Evolutionary conservation across 2,113 vertebrate genomes (phyloP), one percentile per base, ranked within the genome.

Genomic region (Kobus ellipsiprymnus): DNA sequence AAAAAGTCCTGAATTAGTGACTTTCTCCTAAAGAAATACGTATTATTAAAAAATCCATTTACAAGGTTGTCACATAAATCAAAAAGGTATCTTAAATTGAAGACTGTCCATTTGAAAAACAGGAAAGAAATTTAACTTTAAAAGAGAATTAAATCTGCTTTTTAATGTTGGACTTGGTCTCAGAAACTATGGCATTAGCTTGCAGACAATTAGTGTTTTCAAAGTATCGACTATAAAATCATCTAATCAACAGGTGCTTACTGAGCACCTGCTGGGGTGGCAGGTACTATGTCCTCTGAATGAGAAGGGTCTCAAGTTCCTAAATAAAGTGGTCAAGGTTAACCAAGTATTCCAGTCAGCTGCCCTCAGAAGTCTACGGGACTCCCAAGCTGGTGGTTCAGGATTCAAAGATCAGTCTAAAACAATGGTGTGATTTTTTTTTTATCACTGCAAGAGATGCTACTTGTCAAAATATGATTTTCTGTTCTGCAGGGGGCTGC

Each of bases 401-500:
- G n/a, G 55, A 77, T 67, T 90, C 71, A 85, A 92, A 96, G 74
- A 84, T 25, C 44, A 33, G 27, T 82, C 30, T 54, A 6, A 40
- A 81, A 91, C 78, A 62, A 40, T 12, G 82, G 50, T 80, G 83
- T 95, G 19, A 40, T 40, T 78, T 90, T 92, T 74, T 44, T 40
- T 5, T 67, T 74, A 96, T 89, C n/a, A 90, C 78, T 95, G 77
- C 46, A 89, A 96, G 71, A 98, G 97, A 60, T 80, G 71, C 60
- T 94, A 3, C 97, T 97, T 98, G 97, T 98, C 97, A 98, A 98
- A 98, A 97, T 98, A 60, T 92, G 92, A 97, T 98, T 98, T 98
- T 99, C 94, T 99, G 74, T 98, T 97, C 98, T 97, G 23, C 98
- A 99, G 99, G 99, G 93, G 99, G 99, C 93, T 99, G 99, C 97